Evolutionary conservation across 2,888 invertebrate genomes (phyloP).

Genomic region (Agrypnus murinus): DNA sequence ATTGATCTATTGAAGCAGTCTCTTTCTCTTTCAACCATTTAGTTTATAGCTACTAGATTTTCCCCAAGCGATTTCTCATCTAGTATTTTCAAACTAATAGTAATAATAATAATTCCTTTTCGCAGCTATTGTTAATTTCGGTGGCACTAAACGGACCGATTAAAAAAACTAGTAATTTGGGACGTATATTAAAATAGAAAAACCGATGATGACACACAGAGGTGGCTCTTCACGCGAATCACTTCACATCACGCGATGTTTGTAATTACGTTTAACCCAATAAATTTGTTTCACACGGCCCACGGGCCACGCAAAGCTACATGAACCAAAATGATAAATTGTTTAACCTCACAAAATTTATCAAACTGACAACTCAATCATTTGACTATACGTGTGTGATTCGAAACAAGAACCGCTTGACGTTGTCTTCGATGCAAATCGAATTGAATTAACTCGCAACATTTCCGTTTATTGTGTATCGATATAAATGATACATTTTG

Average conservation of each 20-base stretch:
- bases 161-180: conserved; percentile 19
- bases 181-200: conserved; percentile 37
- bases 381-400: conserved; percentile 47
- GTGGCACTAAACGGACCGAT: conserved; percentile 21
- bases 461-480: conserved; percentile 3
- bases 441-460: conserved; percentile 27
- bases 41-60: too few species aligned
- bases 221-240: conserved; percentile 46
- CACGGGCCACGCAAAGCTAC: conserved; percentile 61
- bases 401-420: conserved; percentile 50
- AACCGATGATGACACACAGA: conserved; percentile 46
- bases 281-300: conserved; percentile 69
- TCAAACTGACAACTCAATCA: conserved; percentile 68
- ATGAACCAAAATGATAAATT: conserved; percentile 63
- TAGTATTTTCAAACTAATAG: not conserved
- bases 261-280: conserved; percentile 65
- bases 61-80: too few species aligned
- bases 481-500: too few species aligned
- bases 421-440: conserved; percentile 36
- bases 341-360: conserved; percentile 63
- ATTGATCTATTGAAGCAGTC: too few species aligned
- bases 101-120: conserved; percentile 6
- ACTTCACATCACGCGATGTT: conserved; percentile 63
- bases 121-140: conserved; percentile 19
- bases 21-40: too few species aligned